These are phyloP conservation scores for Capromys pilorides DNA, from an alignment of 2,797 vertebrate species.

Conservation along the genomic window DNA sequence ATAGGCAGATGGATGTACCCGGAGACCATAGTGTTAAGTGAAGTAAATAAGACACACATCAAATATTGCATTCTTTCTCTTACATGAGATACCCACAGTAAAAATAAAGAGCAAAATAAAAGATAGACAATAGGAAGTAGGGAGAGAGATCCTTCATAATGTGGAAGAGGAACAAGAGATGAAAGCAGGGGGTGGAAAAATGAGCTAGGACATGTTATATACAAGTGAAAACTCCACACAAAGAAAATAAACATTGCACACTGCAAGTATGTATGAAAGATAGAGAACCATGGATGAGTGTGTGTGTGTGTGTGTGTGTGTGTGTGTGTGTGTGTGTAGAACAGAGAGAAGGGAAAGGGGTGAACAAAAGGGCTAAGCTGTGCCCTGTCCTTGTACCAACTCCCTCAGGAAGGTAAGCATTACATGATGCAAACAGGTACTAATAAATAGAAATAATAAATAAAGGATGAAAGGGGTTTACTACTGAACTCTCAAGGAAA, in stretches of 20 bases:
- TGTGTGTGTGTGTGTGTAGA: neutral
- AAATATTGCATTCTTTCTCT: neutral
- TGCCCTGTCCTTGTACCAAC: neutral
- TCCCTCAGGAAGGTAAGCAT: neutral
- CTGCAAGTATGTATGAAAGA: neutral
- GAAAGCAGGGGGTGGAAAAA: neutral
- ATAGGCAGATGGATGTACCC: neutral
- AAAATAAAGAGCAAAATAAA: neutral
- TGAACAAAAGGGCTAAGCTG: neutral
- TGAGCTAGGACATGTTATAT: neutral
- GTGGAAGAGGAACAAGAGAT: neutral
- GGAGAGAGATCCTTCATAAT: neutral
- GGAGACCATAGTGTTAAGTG: neutral
- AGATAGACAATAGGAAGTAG: neutral
- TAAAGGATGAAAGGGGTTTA: neutral
- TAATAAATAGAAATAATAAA: neutral
- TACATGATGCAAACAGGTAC: neutral
- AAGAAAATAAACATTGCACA: neutral
- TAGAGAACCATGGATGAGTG: neutral
- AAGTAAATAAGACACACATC: neutral
- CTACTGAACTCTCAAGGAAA: constrained; percentile 11
- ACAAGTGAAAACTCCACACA: neutral
- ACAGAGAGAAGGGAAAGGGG: neutral
- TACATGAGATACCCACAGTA: neutral
- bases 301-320: neutral